phyloP scores from a whole-genome alignment of 2,888 invertebrate species.

The Falcaria lacertinaria region DNA sequence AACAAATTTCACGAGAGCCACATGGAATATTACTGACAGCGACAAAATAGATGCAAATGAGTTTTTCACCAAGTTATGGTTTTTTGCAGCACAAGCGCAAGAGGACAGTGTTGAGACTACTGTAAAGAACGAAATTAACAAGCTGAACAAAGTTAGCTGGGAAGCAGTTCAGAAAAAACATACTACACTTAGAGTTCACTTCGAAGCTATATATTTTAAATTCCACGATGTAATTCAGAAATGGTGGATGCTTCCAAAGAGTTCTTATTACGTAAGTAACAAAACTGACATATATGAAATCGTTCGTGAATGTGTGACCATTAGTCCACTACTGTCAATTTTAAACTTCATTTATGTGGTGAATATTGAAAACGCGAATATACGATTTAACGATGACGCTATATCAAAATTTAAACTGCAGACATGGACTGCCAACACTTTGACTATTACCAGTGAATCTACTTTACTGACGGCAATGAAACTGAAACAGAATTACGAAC shows the following conservation, averaged over 20 bases:
- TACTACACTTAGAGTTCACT: not conserved
- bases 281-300: not conserved
- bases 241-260: constrained; percentile 3
- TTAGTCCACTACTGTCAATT: not conserved
- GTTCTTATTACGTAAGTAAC: not conserved
- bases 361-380: not conserved
- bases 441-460: not conserved
- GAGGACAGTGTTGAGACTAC: not conserved
- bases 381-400: not conserved
- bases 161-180: not conserved
- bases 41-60: not conserved
- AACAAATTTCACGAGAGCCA: not conserved
- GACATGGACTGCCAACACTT: not conserved
- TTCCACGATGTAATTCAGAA: constrained; percentile 6
- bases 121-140: not conserved
- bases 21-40: not conserved
- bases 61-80: not conserved
- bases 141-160: not conserved
- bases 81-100: constrained; percentile 1
- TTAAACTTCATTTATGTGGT: not conserved
- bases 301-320: not conserved
- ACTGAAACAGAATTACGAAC: not conserved
- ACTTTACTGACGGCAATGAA: not conserved
- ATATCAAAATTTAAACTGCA: not conserved
- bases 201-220: constrained; percentile 5